Evolutionary conservation across 2,888 invertebrate genomes (phyloP).

Genomic region (Drosophila mettleri): DNA sequence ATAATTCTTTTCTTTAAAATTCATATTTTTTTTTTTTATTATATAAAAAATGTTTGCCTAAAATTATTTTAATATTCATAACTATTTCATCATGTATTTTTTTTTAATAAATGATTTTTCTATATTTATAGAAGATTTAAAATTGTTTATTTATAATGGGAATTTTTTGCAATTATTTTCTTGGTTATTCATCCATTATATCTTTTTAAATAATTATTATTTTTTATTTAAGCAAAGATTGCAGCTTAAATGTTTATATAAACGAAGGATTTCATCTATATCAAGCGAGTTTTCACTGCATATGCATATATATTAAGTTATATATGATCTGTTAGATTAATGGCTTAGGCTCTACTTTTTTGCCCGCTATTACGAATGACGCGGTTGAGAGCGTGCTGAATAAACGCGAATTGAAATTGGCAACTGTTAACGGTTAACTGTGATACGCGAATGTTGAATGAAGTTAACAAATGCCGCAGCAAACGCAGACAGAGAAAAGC

Average conservation of each 20-base stretch:
- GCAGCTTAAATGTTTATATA: not conserved
- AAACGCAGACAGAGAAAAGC: conserved; percentile 3
- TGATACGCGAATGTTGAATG: conserved; percentile 70
- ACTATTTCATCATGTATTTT: not conserved
- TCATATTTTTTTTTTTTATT: not conserved
- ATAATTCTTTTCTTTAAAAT: not conserved
- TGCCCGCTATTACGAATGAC: conserved; percentile 11
- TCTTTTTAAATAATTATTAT: not conserved
- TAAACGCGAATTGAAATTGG: conserved; percentile 44
- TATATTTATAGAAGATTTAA: not conserved
- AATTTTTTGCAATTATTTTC: not conserved
- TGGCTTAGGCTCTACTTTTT: conserved; percentile 13
- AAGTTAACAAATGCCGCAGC: conserved; percentile 29
- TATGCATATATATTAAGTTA: not conserved
- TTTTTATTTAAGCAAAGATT: not conserved
- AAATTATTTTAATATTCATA: not conserved
- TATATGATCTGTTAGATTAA: conserved; percentile 1
- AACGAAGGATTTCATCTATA: not conserved
- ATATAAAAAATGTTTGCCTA: not conserved
- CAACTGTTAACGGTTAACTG: conserved; percentile 73
- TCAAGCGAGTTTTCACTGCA: conserved; percentile 9
- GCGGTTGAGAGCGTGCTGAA: conserved; percentile 21
- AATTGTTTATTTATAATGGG: not conserved
- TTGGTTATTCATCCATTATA: not conserved
- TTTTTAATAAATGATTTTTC: not conserved